Percentiles rank a stretch among this genome's conserved stretches.
Conservation (phyloP, 2,888 invertebrate species). For the Zhuqinia jingwanae region DNA sequence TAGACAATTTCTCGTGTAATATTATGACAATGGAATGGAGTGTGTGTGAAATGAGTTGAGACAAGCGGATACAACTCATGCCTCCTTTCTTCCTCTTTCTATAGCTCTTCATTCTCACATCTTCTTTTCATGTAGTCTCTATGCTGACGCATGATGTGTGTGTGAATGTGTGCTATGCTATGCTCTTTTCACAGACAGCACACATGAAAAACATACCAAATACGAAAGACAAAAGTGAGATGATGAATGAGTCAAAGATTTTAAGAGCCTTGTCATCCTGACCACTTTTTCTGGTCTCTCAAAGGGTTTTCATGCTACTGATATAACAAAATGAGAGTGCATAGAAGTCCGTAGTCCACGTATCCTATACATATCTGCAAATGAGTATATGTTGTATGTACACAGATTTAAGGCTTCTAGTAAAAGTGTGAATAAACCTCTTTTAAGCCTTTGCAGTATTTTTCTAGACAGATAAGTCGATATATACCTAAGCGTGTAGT, state of each 20-base stretch:
- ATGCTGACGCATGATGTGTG: constrained; percentile 8
- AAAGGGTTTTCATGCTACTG: constrained; percentile 5
- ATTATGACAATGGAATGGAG: constrained; percentile 68
- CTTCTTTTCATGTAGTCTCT: not conserved
- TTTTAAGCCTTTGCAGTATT: constrained; percentile 6
- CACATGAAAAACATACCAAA: constrained; percentile 76
- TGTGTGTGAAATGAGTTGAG: constrained; percentile 71
- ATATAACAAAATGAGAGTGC: not conserved
- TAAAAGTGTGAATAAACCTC: not conserved
- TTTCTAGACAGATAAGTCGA: constrained; percentile 4
- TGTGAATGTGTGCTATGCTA: constrained; percentile 14
- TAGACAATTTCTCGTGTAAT: constrained; percentile 2
- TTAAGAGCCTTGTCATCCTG: constrained; percentile 69
- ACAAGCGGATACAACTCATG: constrained; percentile 68
- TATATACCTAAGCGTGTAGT: not conserved
- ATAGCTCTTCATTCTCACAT: not conserved
- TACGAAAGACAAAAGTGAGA: constrained; percentile 74
- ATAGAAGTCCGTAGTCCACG: not conserved
- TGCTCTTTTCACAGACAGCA: not conserved
- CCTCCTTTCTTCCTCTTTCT: constrained; percentile 3
- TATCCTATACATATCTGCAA: too few species aligned
- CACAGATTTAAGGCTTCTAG: not conserved
- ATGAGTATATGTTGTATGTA: not conserved
- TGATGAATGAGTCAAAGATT: constrained; percentile 73
- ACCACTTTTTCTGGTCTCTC: constrained; percentile 52